phyloP scores from a whole-genome alignment of 1,140 invertebrate species.

The Macrocentrus cingulum region DNA sequence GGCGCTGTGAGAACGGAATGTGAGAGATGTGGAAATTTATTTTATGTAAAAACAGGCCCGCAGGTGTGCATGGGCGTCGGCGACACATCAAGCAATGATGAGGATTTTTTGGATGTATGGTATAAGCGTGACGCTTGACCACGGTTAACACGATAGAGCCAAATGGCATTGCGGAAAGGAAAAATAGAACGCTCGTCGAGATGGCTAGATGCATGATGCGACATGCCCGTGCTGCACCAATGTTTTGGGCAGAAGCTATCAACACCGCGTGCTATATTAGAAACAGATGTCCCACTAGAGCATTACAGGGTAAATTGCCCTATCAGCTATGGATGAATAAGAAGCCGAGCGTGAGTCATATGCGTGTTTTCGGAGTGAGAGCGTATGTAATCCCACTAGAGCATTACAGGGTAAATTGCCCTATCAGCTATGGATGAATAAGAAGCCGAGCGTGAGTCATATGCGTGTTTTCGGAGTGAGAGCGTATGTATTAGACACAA shows the following conservation, averaged over 20 bases:
- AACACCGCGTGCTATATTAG: neutral
- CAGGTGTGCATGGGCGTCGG: too few species aligned
- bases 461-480: too few species aligned
- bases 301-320: neutral
- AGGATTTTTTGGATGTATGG: too few species aligned
- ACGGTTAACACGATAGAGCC: neutral
- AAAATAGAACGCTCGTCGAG: slow-evolving; percentile 6
- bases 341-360: too few species aligned
- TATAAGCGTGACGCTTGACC: neutral
- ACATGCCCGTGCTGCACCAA: neutral
- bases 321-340: neutral
- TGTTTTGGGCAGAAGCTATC: slow-evolving; percentile 3
- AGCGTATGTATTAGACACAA: too few species aligned
- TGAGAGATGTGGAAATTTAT: too few species aligned
- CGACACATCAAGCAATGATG: neutral
- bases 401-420: slow-evolving; percentile 1
- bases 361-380: too few species aligned
- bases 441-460: too few species aligned
- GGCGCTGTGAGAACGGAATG: too few species aligned
- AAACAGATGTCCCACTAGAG: slow-evolving; percentile 5
- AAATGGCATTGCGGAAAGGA: slow-evolving; percentile 6
- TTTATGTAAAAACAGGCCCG: too few species aligned
- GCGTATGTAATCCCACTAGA: too few species aligned
- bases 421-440: neutral
- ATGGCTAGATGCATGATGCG: slow-evolving; percentile 5